A percentile compares a stretch with the other conserved stretches of the same genome.
Conservation (phyloP, 2,797 vertebrate species). For the Huso huso region DNA sequence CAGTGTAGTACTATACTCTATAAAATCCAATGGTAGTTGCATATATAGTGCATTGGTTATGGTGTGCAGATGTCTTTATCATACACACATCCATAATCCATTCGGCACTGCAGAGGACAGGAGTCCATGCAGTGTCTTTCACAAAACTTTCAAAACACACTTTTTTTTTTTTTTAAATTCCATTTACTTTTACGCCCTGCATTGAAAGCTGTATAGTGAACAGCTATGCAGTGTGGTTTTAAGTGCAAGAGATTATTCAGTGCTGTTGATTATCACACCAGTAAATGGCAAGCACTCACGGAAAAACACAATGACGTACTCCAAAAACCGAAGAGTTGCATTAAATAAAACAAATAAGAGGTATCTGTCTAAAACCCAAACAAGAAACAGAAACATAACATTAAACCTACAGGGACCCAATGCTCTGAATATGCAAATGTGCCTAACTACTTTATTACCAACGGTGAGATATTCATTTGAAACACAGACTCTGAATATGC, state of each 20-base stretch:
- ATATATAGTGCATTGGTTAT: conserved; percentile 56
- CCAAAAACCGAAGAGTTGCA: conserved; percentile 8
- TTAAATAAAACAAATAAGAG: conserved; percentile 3
- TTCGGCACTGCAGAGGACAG: no score
- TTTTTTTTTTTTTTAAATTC: no score
- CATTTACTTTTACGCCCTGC: no score
- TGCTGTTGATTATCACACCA: conserved; percentile 1
- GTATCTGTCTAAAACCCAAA: conserved; percentile 10
- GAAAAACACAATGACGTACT: neutral
- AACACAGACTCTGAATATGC: conserved; percentile 42
- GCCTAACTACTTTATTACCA: conserved; percentile 11
- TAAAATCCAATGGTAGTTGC: conserved; percentile 31
- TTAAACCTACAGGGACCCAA: conserved; percentile 26
- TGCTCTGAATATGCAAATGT: conserved; percentile 5
- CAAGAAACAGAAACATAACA: conserved; percentile 28
- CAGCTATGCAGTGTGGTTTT: conserved; percentile 2
- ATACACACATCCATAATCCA: neutral
- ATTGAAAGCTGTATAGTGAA: neutral
- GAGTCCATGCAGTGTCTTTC: neutral
- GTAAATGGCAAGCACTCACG: neutral
- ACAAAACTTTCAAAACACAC: neutral
- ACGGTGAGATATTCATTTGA: conserved; percentile 31
- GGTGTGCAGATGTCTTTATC: conserved; percentile 18
- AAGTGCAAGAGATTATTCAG: conserved; percentile 1
- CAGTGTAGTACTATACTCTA: conserved; percentile 21